phyloP scores from a whole-genome alignment of 2,113 vertebrate genomes.

The Octodon degus region DNA sequence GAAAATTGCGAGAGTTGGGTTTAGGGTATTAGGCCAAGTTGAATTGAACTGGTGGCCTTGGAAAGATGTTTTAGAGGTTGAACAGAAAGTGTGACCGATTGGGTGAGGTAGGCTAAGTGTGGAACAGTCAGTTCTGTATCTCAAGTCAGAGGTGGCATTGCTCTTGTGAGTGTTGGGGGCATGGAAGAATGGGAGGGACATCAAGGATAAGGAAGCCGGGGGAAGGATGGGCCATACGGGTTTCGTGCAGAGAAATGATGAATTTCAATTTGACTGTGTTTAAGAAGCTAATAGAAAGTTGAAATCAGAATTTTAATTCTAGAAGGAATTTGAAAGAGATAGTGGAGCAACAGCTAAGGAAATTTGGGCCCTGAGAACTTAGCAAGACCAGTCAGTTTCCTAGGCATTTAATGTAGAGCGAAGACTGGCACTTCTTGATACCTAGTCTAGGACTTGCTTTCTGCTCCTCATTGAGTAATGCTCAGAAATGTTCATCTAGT shows the following conservation, averaged over 20 bases:
- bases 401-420: background rate
- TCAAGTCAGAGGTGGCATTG: background rate
- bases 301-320: slow-evolving; percentile 5
- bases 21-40: no score
- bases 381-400: background rate
- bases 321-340: background rate
- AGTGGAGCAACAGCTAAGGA: background rate
- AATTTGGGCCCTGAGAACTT: background rate
- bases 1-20: background rate
- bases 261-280: background rate
- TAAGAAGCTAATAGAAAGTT: background rate
- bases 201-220: background rate
- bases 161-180: background rate
- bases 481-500: background rate
- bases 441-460: background rate
- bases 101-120: background rate
- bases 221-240: background rate
- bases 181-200: background rate
- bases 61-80: background rate
- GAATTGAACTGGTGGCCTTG: background rate
- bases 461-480: background rate
- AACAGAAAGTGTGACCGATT: background rate
- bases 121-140: background rate
- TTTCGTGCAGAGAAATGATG: background rate
- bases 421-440: background rate